Evolutionary conservation across 2,888 invertebrate genomes (phyloP).

Genomic region (Acanthoscelides obtectus): DNA sequence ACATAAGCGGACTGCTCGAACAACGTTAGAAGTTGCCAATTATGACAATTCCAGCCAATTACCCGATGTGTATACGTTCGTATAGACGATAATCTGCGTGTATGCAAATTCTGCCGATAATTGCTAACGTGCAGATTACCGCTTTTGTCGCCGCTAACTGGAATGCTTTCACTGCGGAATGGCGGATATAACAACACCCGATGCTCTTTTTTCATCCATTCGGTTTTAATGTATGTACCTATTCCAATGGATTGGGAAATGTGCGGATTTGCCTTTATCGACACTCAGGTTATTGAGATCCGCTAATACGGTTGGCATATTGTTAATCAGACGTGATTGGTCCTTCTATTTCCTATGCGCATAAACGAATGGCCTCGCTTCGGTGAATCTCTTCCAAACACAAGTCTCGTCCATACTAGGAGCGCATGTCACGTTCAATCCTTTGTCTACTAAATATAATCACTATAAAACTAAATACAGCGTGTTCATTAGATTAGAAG

Average conservation of each 20-base stretch:
- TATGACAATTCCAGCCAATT: neutral
- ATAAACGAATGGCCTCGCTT: too few relatives aligned
- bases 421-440: too few relatives aligned
- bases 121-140: neutral
- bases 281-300: neutral
- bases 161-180: neutral
- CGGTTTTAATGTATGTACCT: neutral
- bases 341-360: too few relatives aligned
- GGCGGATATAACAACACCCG: neutral
- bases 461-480: too few relatives aligned
- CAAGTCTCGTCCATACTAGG: too few relatives aligned
- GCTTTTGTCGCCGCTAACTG: neutral
- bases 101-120: neutral
- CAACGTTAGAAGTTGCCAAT: neutral
- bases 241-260: neutral
- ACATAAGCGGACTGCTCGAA: too few relatives aligned
- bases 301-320: neutral
- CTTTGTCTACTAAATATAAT: too few relatives aligned
- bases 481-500: too few relatives aligned
- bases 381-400: too few relatives aligned
- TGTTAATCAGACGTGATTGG: neutral
- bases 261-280: neutral
- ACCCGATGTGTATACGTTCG: neutral
- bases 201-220: neutral
- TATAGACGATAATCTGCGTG: neutral